These are phyloP conservation scores for Nemotelus pantherinus DNA, from an alignment of 2,888 invertebrate species.

Conservation along the genomic window DNA sequence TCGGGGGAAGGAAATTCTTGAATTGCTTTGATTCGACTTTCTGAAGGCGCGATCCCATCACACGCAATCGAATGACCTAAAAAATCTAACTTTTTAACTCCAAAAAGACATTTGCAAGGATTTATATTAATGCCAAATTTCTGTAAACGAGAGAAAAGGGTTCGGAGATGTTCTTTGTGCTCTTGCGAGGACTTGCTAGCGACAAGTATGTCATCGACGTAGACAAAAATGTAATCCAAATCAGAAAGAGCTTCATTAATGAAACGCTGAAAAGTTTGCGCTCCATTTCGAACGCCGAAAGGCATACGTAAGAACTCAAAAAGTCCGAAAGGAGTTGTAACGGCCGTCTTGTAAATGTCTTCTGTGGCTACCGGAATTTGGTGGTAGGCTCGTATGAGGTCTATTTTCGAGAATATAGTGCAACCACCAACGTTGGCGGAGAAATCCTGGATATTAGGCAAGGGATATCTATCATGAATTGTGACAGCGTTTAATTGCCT, in stretches of 20 bases:
- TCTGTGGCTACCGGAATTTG: constrained; percentile 27
- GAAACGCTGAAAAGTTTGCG: constrained; percentile 44
- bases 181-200: too few species aligned
- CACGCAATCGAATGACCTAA: constrained; percentile 21
- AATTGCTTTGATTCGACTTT: constrained; percentile 30
- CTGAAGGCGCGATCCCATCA: constrained; percentile 30
- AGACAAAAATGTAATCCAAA: constrained; percentile 48
- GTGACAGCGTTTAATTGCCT: neutral
- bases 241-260: constrained; percentile 9
- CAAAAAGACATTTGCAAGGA: neutral
- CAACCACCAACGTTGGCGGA: neutral
- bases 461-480: constrained; percentile 22
- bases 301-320: constrained; percentile 57
- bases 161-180: too few species aligned
- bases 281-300: constrained; percentile 53
- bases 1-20: constrained; percentile 26
- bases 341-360: constrained; percentile 23
- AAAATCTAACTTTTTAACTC: constrained; percentile 13
- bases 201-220: constrained; percentile 52
- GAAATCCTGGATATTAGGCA: constrained; percentile 23
- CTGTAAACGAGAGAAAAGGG: neutral
- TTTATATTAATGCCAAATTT: neutral
- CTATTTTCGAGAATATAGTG: constrained; percentile 37
- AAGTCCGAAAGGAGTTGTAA: constrained; percentile 36
- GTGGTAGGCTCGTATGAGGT: constrained; percentile 39